Conservation (phyloP, 2,113 vertebrate genomes). For the Puntigrus tetrazona region DNA sequence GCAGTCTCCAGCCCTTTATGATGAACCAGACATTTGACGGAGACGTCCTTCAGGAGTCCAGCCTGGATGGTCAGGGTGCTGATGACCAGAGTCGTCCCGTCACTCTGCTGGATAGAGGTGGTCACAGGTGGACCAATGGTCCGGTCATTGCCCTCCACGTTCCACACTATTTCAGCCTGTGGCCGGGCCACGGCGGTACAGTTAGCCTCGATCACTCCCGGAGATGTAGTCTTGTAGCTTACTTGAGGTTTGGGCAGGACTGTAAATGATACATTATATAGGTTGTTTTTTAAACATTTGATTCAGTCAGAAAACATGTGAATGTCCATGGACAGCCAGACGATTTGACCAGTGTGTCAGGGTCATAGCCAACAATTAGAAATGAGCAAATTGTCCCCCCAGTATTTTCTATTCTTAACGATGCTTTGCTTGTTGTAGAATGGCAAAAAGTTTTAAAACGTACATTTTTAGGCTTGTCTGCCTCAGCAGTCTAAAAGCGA, state of each 20-base stretch:
- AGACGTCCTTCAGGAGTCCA: slow-evolving; percentile 75
- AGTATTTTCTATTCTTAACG: neutral
- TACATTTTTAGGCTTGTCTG: neutral
- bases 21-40: slow-evolving; percentile 79
- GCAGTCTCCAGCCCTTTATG: slow-evolving; percentile 78
- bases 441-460: neutral
- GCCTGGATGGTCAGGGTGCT: slow-evolving; percentile 72
- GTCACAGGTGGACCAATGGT: slow-evolving; percentile 68
- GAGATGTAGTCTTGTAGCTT: slow-evolving; percentile 59
- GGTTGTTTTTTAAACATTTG: neutral
- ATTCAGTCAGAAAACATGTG: neutral
- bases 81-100: slow-evolving; percentile 76
- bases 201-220: slow-evolving; percentile 73
- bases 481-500: neutral
- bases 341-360: neutral
- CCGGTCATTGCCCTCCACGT: slow-evolving; percentile 63
- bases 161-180: slow-evolving; percentile 68
- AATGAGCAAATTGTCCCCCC: neutral
- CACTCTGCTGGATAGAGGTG: slow-evolving; percentile 58
- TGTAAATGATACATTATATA: slow-evolving; percentile 48
- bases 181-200: slow-evolving; percentile 73
- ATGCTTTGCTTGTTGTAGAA: neutral
- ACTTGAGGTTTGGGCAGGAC: slow-evolving; percentile 75
- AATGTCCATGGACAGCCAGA: neutral
- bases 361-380: neutral